A percentile compares a stretch with the other conserved stretches of the same genome.
Conservation (phyloP, 2,797 vertebrate species). For the Siniperca scherzeri region DNA sequence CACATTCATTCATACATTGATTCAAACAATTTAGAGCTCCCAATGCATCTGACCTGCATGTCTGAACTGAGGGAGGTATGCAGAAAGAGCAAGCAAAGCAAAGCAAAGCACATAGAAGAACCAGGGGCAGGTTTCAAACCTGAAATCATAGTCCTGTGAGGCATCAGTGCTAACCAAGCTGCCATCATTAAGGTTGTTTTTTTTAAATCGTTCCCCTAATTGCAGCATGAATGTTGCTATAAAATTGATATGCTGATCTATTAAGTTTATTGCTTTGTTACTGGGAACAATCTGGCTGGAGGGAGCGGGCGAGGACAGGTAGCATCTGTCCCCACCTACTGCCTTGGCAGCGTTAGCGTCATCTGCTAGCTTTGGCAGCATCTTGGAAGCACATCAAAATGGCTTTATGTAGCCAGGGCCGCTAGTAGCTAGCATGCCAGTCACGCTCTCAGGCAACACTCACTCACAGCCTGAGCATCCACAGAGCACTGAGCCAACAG, state of each 20-base stretch:
- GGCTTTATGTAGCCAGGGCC: constrained; percentile 86
- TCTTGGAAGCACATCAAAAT: constrained; percentile 88
- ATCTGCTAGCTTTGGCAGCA: constrained; percentile 88
- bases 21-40: not conserved
- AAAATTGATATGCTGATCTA: constrained; percentile 82
- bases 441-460: constrained; percentile 83
- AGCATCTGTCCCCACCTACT: constrained; percentile 90
- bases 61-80: constrained; percentile 21
- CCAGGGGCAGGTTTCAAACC: not conserved
- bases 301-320: constrained; percentile 86
- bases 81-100: not conserved
- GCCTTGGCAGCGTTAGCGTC: constrained; percentile 87
- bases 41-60: constrained; percentile 19
- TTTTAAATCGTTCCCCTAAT: constrained; percentile 71
- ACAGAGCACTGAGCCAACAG: constrained; percentile 79
- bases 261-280: constrained; percentile 88
- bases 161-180: constrained; percentile 10
- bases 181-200: constrained; percentile 29
- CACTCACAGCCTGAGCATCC: constrained; percentile 80
- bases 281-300: constrained; percentile 84
- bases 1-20: not conserved
- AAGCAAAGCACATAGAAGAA: constrained; percentile 26
- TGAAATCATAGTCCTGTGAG: not conserved
- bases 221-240: constrained; percentile 77
- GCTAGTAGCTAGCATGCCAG: constrained; percentile 86